A percentile compares a stretch with the other conserved stretches of the same genome.
These are phyloP conservation scores for Pithys albifrons DNA, from an alignment of 2,113 vertebrate species.

Conservation along the genomic window DNA sequence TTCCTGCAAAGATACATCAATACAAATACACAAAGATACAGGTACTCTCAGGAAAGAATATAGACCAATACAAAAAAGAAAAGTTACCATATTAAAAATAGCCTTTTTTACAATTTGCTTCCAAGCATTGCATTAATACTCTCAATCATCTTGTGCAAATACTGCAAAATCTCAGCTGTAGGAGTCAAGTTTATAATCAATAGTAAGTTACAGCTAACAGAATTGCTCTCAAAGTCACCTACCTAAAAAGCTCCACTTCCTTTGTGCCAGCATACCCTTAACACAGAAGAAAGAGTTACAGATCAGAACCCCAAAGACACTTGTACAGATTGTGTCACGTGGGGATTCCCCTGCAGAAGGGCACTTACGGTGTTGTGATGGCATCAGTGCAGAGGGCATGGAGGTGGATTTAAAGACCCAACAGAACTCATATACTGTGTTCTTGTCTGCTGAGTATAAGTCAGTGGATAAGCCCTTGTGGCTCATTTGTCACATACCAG, in stretches of 20 bases:
- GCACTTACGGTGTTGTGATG: accelerated
- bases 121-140: background rate
- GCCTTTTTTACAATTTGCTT: background rate
- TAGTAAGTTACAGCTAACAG: background rate
- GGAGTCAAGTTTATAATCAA: background rate
- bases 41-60: background rate
- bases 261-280: background rate
- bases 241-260: background rate
- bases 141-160: background rate
- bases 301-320: background rate
- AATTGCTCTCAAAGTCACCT: background rate
- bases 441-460: background rate
- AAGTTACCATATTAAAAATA: background rate
- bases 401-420: background rate
- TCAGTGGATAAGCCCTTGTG: background rate
- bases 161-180: background rate
- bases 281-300: background rate
- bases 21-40: background rate
- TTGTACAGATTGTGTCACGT: background rate
- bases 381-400: accelerated
- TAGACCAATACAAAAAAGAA: background rate
- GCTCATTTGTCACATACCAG: background rate
- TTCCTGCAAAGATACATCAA: background rate
- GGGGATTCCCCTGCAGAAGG: background rate
- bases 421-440: background rate